Evolutionary conservation across 2,888 invertebrate species (phyloP), one percentile per base, ranked within the genome.

Genomic region (Syrphus vitripennis): DNA sequence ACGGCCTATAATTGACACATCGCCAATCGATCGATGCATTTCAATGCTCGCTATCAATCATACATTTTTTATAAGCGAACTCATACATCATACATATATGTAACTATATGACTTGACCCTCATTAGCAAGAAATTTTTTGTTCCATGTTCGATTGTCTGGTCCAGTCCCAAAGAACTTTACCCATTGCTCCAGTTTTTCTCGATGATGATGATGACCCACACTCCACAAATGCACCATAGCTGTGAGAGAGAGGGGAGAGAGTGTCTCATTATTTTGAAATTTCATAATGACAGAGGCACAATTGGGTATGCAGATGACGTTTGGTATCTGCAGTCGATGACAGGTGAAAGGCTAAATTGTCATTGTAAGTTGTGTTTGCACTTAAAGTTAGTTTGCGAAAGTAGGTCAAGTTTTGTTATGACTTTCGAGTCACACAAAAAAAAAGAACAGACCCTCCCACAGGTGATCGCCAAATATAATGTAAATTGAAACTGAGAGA

Each of bases 331-430:
- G 59, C 31, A 57, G 3, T 9, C 50, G 59, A 29, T 59, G 81
- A 80, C 80, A 81, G 81, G 76, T 81, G 76, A 77, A 81, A 83
- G 79, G 83, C 83, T 80, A 76, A 75, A 80, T 76, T 80, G 79
- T 80, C 79, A 75, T 55, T 63, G 63, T 4, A 50, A 74, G 45
- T 40, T 57, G 57, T 42, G 34, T 19, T 37, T 61, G 80, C 50
- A 50, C 65, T 26, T 31, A 57, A 6, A 26, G 12, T 29, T 40
- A 2, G 2, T 21, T n/a, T n/a, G 14, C 2, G 50, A 65, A 84
- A 81, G 70, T 84, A 21, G 76, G 81, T 37, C 84, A 42, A 24
- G 26, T 24, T 12, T 29, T 31, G 6, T 59, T 59, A 34, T 37
- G 59, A 34, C 34, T 59, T 19, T 34, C 21, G 21, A 14, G 10